Evolutionary conservation across 2,888 invertebrate species (phyloP).

Genomic region (Philaethria dido): DNA sequence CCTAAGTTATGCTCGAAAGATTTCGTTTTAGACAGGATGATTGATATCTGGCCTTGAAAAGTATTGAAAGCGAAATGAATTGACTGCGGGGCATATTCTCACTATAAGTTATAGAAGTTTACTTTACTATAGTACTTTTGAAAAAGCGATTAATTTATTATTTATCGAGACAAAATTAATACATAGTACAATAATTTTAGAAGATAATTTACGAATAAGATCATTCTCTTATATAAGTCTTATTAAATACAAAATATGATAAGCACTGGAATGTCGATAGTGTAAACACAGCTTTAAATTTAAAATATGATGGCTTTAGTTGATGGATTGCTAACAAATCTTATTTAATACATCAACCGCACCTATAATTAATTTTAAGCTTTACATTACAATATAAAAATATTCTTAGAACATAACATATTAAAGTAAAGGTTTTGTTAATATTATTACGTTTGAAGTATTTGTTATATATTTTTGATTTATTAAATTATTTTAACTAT

Average conservation of each 20-base stretch:
- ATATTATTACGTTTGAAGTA: not conserved
- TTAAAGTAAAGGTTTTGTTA: not conserved
- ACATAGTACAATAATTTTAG: not conserved
- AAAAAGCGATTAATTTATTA: not conserved
- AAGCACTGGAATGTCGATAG: not conserved
- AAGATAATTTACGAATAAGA: not conserved
- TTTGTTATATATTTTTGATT: not conserved
- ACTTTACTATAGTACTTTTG: not conserved
- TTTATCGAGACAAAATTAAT: not conserved
- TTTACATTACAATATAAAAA: constrained; percentile 10
- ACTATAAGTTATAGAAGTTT: not conserved
- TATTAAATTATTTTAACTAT: not conserved
- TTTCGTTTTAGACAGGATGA: constrained; percentile 21
- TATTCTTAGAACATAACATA: constrained; percentile 5
- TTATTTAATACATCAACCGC: constrained; percentile 14
- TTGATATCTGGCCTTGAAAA: constrained; percentile 24
- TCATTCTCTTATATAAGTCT: not conserved
- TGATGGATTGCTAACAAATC: constrained; percentile 22
- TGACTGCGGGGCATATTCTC: constrained; percentile 3
- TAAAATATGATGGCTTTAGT: constrained; percentile 16
- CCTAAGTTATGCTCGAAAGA: constrained; percentile 18
- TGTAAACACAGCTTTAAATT: constrained; percentile 27
- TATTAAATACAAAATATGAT: not conserved
- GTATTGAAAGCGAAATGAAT: constrained; percentile 18
- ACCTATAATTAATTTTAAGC: constrained; percentile 9